These are phyloP conservation scores for Daubentonia madagascariensis DNA, from an alignment of 2,113 vertebrate genomes.

Conservation along the genomic window DNA sequence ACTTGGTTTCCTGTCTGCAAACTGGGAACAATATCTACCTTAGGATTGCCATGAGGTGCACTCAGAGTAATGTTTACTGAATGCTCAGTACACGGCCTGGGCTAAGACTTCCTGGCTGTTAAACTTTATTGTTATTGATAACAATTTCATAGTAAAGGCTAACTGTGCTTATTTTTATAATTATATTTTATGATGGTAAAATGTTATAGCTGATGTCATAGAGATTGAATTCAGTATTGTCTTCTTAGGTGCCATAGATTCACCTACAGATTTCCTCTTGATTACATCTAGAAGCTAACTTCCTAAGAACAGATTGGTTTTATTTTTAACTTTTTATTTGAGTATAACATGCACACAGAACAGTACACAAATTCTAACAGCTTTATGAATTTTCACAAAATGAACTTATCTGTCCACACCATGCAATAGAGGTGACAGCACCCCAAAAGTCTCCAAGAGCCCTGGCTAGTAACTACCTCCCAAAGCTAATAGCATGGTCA, in stretches of 20 bases:
- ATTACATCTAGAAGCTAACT: not conserved
- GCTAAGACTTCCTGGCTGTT: not conserved
- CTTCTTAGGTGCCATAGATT: not conserved
- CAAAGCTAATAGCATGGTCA: not conserved
- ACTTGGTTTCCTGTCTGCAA: not conserved
- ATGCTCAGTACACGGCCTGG: not conserved
- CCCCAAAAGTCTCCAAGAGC: not conserved
- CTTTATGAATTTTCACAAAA: not conserved
- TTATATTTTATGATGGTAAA: no score
- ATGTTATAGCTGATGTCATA: no score
- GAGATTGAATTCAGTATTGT: not conserved
- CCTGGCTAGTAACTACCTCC: not conserved
- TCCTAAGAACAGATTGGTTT: not conserved
- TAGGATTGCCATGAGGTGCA: not conserved
- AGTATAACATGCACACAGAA: not conserved
- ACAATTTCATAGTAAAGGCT: no score
- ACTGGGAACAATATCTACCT: not conserved
- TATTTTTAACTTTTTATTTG: conserved; percentile 9
- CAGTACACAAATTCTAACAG: not conserved
- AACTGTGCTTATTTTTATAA: no score
- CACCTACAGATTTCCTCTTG: not conserved
- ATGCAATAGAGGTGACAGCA: not conserved
- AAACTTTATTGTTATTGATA: not conserved
- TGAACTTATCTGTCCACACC: not conserved
- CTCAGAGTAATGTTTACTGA: not conserved